phyloP scores from a whole-genome alignment of 2,797 vertebrate genomes.

The Enteromius trimaculatus region DNA sequence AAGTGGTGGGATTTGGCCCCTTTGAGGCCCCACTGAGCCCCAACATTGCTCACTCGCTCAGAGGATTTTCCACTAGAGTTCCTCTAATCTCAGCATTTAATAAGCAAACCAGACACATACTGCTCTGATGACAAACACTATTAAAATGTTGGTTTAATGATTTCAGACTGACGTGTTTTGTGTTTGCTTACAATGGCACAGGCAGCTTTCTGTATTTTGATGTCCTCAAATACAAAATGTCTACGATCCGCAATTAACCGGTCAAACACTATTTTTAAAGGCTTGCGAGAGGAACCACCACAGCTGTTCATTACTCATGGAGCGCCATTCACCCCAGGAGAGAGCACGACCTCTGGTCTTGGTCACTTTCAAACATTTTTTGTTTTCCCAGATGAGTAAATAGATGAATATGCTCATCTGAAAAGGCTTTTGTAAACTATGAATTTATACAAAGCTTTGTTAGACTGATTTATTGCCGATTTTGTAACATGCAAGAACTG shows the following conservation, averaged over 20 bases:
- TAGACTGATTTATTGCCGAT: background rate
- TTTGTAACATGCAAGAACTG: background rate
- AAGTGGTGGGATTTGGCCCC: background rate
- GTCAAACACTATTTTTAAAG: background rate
- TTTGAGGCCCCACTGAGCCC: conserved; percentile 1
- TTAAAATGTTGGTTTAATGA: conserved; percentile 38
- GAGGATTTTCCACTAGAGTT: conserved; percentile 32
- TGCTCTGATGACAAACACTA: conserved; percentile 24
- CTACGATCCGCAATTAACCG: background rate
- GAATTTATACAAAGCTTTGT: conserved; percentile 5
- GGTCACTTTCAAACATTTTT: conserved; percentile 40
- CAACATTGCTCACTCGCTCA: conserved; percentile 21
- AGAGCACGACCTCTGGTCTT: conserved; percentile 14
- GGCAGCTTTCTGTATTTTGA: background rate
- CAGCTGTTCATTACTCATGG: conserved; percentile 41
- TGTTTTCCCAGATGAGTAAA: conserved; percentile 52
- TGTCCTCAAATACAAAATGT: background rate
- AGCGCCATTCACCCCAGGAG: conserved; percentile 29
- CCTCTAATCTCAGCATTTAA: conserved; percentile 13
- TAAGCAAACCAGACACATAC: conserved; percentile 19
- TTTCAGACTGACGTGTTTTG: conserved; percentile 16
- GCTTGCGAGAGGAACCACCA: background rate
- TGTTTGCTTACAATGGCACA: background rate
- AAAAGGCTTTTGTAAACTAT: background rate
- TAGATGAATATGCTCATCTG: background rate